A percentile compares a stretch with the other conserved stretches of the same genome.
These are phyloP conservation scores for Uromys caudimaculatus DNA, from an alignment of 2,797 vertebrate species.

Conservation along the genomic window DNA sequence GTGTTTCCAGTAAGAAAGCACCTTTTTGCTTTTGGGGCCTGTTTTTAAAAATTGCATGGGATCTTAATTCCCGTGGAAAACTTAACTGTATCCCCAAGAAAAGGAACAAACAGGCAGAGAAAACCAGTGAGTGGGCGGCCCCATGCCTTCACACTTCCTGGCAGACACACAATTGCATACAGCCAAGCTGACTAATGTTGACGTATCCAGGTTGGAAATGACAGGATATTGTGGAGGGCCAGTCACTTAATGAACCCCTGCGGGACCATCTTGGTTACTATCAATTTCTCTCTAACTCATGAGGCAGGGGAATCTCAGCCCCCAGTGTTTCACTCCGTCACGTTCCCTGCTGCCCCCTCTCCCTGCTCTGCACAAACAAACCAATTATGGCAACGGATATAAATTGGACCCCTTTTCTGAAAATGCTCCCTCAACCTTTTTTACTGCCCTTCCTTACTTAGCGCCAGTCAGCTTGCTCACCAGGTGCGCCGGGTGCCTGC, in stretches of 20 bases:
- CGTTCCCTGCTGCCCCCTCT: constrained; percentile 80
- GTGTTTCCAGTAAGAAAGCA: constrained; percentile 62
- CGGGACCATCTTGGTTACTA: constrained; percentile 87
- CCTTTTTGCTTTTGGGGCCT: constrained; percentile 74
- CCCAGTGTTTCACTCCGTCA: constrained; percentile 86
- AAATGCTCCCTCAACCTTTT: constrained; percentile 83
- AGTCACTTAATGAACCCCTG: constrained; percentile 91
- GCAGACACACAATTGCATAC: background rate
- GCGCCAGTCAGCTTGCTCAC: constrained; percentile 56
- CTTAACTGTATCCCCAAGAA: constrained; percentile 57
- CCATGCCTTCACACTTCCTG: background rate
- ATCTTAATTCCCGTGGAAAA: constrained; percentile 78
- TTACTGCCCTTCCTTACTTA: constrained; percentile 66
- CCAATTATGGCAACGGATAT: constrained; percentile 86
- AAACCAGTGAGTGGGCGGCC: rapidly evolving
- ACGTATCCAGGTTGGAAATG: constrained; percentile 88
- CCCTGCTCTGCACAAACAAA: constrained; percentile 87
- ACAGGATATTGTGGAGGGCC: constrained; percentile 86
- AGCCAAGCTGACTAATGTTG: constrained; percentile 63
- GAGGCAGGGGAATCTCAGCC: constrained; percentile 85
- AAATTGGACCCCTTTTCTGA: constrained; percentile 84
- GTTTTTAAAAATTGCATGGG: constrained; percentile 56
- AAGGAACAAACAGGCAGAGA: background rate
- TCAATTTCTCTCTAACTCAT: constrained; percentile 86
- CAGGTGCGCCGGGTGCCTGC: background rate